Conservation (phyloP, 2,797 vertebrate species). For the Sternotherus odoratus region DNA sequence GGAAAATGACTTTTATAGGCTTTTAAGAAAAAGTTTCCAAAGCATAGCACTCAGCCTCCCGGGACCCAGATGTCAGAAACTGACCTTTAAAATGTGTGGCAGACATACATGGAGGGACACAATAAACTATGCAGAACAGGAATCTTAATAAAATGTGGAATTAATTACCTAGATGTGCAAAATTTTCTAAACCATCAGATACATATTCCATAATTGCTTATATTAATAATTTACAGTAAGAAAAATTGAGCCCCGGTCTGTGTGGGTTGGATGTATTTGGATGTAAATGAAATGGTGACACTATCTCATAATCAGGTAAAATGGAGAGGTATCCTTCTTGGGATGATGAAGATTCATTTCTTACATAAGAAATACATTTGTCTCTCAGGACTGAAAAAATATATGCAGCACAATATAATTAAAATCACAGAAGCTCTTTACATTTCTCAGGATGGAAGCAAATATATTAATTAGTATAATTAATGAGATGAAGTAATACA, state of each 20-base stretch:
- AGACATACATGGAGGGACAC: background rate
- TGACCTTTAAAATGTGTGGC: background rate
- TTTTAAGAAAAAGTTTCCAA: background rate
- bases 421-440: background rate
- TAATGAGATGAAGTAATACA: background rate
- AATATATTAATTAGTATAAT: slow-evolving; percentile 44
- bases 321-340: background rate
- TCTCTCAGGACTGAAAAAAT: slow-evolving; percentile 10
- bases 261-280: background rate
- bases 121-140: background rate
- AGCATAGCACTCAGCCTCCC: background rate
- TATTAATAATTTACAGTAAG: background rate
- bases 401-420: slow-evolving; percentile 2
- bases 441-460: slow-evolving; percentile 21
- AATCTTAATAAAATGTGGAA: background rate
- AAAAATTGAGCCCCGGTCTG: background rate
- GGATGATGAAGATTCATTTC: background rate
- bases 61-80: background rate
- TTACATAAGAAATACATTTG: background rate
- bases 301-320: background rate
- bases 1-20: background rate
- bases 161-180: background rate
- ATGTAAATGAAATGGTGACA: background rate
- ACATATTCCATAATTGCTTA: background rate
- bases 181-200: background rate